Conservation (phyloP, 2,888 invertebrate genomes). For the Lochmaea crataegi region DNA sequence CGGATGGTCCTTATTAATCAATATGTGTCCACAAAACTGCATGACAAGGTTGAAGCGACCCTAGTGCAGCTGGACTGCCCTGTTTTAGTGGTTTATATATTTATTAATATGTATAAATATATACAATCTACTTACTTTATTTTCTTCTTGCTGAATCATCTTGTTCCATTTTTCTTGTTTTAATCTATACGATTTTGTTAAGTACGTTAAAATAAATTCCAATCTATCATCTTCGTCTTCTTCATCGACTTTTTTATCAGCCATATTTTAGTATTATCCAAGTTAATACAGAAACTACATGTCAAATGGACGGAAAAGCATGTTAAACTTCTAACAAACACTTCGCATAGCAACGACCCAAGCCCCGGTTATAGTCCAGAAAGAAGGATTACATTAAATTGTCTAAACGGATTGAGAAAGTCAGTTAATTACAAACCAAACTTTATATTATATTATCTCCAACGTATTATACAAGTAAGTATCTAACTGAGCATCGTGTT, state of each 20-base stretch:
- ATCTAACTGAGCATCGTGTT: too few species aligned
- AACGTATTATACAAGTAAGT: too few species aligned
- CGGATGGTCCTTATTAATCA: too few species aligned
- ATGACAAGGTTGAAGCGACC: too few species aligned
- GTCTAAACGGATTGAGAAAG: too few species aligned
- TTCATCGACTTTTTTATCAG: conserved; percentile 56
- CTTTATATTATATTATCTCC: background rate
- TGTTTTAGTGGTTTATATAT: too few species aligned
- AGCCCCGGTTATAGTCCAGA: background rate
- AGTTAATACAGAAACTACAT: conserved; percentile 2
- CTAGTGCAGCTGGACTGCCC: too few species aligned
- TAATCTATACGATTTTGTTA: conserved; percentile 78
- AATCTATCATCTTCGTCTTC: conserved; percentile 76
- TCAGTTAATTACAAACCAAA: background rate
- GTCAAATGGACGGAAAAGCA: conserved; percentile 22
- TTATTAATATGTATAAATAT: too few species aligned
- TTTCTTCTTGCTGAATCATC: conserved; percentile 79
- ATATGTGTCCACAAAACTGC: too few species aligned
- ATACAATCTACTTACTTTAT: conserved; percentile 67
- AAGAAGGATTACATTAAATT: background rate
- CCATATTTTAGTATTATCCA: conserved; percentile 41
- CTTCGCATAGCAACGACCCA: conserved; percentile 53
- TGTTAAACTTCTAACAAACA: conserved; percentile 50
- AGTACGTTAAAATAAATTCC: conserved; percentile 82
- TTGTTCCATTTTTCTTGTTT: conserved; percentile 91